These are phyloP conservation scores for Drosophila lacertosa DNA, from an alignment of 1,140 invertebrate species.

Conservation along the genomic window DNA sequence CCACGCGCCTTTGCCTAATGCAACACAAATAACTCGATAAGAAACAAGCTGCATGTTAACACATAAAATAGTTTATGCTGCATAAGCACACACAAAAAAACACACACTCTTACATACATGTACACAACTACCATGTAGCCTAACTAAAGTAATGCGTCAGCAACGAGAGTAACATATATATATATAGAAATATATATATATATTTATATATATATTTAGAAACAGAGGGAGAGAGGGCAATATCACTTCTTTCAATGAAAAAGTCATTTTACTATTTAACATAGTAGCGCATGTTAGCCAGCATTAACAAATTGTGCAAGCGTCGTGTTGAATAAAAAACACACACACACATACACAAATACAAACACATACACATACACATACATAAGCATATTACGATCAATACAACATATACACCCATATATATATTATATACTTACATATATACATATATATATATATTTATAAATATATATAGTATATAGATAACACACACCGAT, in stretches of 20 bases:
- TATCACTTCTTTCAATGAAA: slow-evolving; percentile 51
- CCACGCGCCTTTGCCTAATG: slow-evolving; percentile 79
- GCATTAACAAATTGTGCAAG: slow-evolving; percentile 40
- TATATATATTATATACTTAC: slow-evolving; percentile 32
- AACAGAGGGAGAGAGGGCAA: slow-evolving; percentile 21
- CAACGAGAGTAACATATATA: slow-evolving; percentile 16
- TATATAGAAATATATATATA: slow-evolving; percentile 1
- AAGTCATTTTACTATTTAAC: slow-evolving; percentile 64
- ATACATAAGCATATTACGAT: slow-evolving; percentile 66
- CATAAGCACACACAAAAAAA: slow-evolving; percentile 16
- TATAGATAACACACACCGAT: slow-evolving; percentile 50
- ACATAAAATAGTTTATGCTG: slow-evolving; percentile 24
- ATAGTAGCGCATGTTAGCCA: slow-evolving; percentile 14
- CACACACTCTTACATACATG: slow-evolving; percentile 28
- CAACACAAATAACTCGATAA: slow-evolving; percentile 48
- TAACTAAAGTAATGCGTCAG: slow-evolving; percentile 42
- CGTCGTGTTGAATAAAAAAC: slow-evolving; percentile 50
- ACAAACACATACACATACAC: too few relatives aligned
- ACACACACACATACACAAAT: slow-evolving; percentile 57
- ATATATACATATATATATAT: too few relatives aligned
- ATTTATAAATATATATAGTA: slow-evolving; percentile 45
- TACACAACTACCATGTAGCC: slow-evolving; percentile 59
- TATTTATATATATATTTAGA: not conserved
- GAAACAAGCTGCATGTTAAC: slow-evolving; percentile 30
- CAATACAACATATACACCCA: slow-evolving; percentile 57